Base-by-base conservation (phyloP, 64 coral and sea anemone genomes). In the Platygyra sinensis region DNA sequence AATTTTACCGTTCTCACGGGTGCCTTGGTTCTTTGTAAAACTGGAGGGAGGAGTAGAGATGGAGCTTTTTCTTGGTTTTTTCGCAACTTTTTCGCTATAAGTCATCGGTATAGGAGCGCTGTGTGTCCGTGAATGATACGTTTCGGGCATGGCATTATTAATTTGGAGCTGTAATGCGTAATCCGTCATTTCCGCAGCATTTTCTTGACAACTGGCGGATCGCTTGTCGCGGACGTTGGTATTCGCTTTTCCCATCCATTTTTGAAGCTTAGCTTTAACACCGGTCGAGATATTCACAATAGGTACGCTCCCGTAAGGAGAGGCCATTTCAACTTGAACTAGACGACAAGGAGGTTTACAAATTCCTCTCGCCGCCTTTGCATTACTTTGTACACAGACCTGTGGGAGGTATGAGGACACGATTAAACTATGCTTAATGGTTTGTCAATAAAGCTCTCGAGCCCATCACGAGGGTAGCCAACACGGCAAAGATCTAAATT, bases 381-480 rank as follows among this genome's bases (percentile, higher is more conserved):
- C 31, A 65, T 83, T 42, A 83, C 78, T 62, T 42, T 65, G 81
- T 85, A 71, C 61, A 85, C 62, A 85, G 22, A 39, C 62, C 81
- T 85, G 61, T 30, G 81, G 81, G 81, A 85, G 81, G 62, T 52
- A 85, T 22, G 63, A 85, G 36, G 63, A 71, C 62, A 69, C 19
- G 38, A 85, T 85, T 85, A 85, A 85, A 85, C 50, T 85, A 33
- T 72, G 62, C 62, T 85, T 25, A 85, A 72, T 85, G 81, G 13
- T 85, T 85, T 85, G 81, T 85, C 81, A 85, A 85, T 85, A 55
- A 51, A 69, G 31, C 42, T 71, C 63, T 19, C 60, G 62, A 85
- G 81, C 62, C 81, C 24, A 7, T 10, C 60, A 16, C 36, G 6
- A 51, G 62, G 38, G 10, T 33, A 27, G 62, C 39, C 24, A 83